These are phyloP conservation scores for Lasioglossum leucozonium DNA, from an alignment of 2,888 invertebrate genomes.

Conservation along the genomic window DNA sequence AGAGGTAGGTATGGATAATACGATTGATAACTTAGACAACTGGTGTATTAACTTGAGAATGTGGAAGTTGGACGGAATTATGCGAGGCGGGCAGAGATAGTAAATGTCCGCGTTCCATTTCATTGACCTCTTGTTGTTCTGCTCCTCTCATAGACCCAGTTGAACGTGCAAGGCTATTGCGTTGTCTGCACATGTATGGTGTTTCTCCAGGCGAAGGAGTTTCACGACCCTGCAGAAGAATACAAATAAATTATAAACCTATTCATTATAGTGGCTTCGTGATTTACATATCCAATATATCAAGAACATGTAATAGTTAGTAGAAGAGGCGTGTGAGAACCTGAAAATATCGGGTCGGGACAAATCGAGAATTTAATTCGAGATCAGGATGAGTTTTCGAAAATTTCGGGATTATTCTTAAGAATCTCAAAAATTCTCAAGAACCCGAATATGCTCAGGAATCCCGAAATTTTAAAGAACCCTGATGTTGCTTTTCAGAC, in stretches of 20 bases:
- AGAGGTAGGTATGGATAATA: conserved; percentile 73
- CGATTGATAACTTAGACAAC: conserved; percentile 70
- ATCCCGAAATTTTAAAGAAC: no score
- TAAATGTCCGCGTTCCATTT: conserved; percentile 83
- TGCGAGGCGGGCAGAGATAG: conserved; percentile 78
- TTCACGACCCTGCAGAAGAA: conserved; percentile 85
- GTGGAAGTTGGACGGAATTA: conserved; percentile 79
- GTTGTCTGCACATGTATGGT: conserved; percentile 92
- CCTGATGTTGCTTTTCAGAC: no score
- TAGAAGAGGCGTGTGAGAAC: not conserved
- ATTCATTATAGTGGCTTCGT: not conserved
- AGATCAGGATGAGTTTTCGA: not conserved
- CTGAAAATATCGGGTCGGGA: not conserved
- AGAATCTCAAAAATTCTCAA: not conserved
- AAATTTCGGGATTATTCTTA: not conserved
- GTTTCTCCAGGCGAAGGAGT: conserved; percentile 92
- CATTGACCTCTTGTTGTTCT: conserved; percentile 83
- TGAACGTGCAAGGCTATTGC: conserved; percentile 88
- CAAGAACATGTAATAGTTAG: not conserved
- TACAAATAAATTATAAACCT: not conserved
- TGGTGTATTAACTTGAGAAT: conserved; percentile 74
- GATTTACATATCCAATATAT: not conserved
- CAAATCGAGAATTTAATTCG: not conserved
- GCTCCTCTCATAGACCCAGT: conserved; percentile 74
- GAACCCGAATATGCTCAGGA: no score